Evolutionary conservation across 2,113 vertebrate genomes (phyloP).

Genomic region (Cyprinodon variegatus): DNA sequence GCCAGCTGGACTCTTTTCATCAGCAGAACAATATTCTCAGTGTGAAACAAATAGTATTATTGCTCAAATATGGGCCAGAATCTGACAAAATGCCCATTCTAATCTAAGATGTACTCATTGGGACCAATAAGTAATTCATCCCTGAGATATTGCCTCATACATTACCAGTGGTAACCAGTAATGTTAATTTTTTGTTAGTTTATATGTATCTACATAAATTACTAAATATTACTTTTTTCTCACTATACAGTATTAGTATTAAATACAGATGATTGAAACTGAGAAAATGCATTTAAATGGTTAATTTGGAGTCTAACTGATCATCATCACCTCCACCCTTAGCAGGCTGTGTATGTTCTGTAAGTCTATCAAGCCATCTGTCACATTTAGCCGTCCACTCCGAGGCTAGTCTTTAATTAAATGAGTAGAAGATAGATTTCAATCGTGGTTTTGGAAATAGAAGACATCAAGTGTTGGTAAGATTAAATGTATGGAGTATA

Average conservation of each 20-base stretch:
- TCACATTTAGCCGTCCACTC: conserved; percentile 46
- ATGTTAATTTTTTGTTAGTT: conserved; percentile 43
- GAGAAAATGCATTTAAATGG: conserved; percentile 49
- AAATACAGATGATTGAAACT: conserved; percentile 30
- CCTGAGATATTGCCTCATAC: conserved; percentile 65
- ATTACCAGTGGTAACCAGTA: conserved; percentile 24
- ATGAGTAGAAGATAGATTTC: neutral
- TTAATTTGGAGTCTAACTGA: conserved; percentile 70
- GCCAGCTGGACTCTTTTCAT: conserved; percentile 51
- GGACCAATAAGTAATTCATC: conserved; percentile 48
- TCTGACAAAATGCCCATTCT: conserved; percentile 36
- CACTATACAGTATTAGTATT: conserved; percentile 62
- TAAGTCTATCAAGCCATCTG: conserved; percentile 52
- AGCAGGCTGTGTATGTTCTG: conserved; percentile 9
- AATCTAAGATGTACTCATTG: conserved; percentile 42
- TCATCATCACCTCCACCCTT: conserved; percentile 60
- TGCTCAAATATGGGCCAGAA: conserved; percentile 33
- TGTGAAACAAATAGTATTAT: conserved; percentile 52
- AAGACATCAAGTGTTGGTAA: neutral
- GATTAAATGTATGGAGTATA: neutral
- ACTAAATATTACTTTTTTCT: conserved; percentile 21
- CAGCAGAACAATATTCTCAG: conserved; percentile 44
- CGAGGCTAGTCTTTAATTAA: neutral
- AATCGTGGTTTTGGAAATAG: neutral
- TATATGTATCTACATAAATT: neutral